Evolutionary conservation across 2,113 vertebrate species (phyloP).

Genomic region (Erythrolamprus reginae): DNA sequence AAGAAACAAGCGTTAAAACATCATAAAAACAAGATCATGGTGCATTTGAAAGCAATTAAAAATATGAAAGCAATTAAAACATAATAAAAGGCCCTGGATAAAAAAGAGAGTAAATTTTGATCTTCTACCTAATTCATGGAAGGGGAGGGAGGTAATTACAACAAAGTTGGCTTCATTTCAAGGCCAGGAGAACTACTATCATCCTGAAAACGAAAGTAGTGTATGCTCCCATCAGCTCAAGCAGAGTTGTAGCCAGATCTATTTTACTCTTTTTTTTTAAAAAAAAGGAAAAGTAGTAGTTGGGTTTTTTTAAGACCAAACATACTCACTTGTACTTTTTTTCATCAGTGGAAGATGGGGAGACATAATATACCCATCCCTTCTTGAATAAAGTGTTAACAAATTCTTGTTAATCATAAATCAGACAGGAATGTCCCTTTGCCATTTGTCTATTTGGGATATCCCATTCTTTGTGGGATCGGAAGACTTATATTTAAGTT

Average conservation of each 20-base stretch:
- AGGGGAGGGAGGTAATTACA: not conserved
- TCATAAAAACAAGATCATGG: not conserved
- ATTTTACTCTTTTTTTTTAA: not conserved
- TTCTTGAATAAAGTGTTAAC: not conserved
- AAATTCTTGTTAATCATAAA: not conserved
- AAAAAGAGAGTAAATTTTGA: not conserved
- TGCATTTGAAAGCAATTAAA: not conserved
- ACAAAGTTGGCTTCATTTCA: not conserved
- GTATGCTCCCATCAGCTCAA: not conserved
- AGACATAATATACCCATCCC: not conserved
- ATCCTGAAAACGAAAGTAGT: not conserved
- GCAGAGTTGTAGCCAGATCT: not conserved
- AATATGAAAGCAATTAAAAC: not conserved
- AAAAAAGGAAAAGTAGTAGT: not conserved
- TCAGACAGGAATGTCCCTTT: not conserved
- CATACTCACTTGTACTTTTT: not conserved
- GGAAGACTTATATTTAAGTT: not conserved
- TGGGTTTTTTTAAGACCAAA: not conserved
- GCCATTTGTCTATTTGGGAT: not conserved
- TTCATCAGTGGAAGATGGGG: not conserved
- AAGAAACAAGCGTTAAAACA: not conserved
- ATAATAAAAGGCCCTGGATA: not conserved
- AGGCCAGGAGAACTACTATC: not conserved
- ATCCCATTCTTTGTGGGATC: not conserved
- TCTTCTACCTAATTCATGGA: not conserved